Conservation (phyloP, 2,113 vertebrate genomes). For the Oncorhynchus nerka region DNA sequence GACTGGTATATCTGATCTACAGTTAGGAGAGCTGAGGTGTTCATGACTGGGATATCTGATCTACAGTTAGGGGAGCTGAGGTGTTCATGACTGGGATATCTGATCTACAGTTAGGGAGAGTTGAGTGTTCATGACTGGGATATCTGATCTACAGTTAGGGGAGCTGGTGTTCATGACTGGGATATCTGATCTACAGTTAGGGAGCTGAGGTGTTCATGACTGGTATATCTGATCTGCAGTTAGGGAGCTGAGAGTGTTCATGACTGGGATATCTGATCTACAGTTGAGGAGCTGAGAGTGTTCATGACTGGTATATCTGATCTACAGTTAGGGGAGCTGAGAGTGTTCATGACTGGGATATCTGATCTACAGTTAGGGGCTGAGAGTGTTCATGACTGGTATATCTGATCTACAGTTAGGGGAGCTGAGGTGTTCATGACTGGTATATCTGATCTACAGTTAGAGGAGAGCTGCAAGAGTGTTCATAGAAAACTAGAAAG, state of each 20-base stretch:
- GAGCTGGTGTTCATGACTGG: rapidly evolving
- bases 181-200: rapidly evolving
- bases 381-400: no score
- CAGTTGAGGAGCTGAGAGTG: no score
- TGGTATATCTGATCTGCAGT: no score
- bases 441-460: rapidly evolving
- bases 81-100: rapidly evolving
- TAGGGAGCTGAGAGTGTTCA: rapidly evolving
- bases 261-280: rapidly evolving
- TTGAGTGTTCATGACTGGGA: no score
- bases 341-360: rapidly evolving
- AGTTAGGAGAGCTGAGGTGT: no score
- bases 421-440: rapidly evolving
- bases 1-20: rapidly evolving
- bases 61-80: rapidly evolving
- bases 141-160: no score
- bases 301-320: no score
- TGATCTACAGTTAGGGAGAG: rapidly evolving
- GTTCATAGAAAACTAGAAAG: no score
- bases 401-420: no score
- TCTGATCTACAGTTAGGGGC: rapidly evolving
- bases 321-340: rapidly evolving
- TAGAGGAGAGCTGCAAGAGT: no score
- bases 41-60: no score
- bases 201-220: no score